Base-by-base conservation (phyloP, 2,888 invertebrate species). In the Diabrotica balteata region DNA sequence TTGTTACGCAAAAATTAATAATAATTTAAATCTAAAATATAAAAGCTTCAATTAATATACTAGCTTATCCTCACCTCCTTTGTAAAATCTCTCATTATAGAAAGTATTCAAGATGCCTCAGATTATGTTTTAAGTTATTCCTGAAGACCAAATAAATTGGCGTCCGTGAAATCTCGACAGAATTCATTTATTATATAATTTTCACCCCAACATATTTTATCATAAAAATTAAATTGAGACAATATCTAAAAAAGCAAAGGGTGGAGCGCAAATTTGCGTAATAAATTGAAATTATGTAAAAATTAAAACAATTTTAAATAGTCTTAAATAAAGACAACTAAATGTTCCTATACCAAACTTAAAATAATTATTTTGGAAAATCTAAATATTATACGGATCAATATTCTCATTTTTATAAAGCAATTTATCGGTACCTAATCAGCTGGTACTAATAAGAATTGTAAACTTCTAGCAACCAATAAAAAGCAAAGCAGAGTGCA, bases 71-170 rank as follows among this genome's bases (percentile, higher is more conserved):
- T 50, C 70, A 32, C 32, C 52, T 17, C 69, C 66, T 68, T 70
- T 65, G 67, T 64, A 64, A 68, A 71, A 66, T 67, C 65, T 67
- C 61, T 62, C 58, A 67, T 62, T 67, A 67, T 64, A 65, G 64
- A 66, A 66, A 63, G 66, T 62, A 62, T 68, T 68, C 61, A 65
- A 68, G 68, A 65, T 65, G 65, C 68, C 65, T 65, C 68, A 65
- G 65, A 68, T 68, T 68, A 62, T 65, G 52, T 68, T 68, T 68
- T 68, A 68, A 68, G 65, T 68, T 68, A 68, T 68, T 68, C 68
- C 62, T 68, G 65, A 54, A 62, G 65, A 62, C 62, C 62, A 68
- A 65, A 68, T 68, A 68, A 68, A 68, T 65, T 68, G 64, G 64
- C 53, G 68, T 59, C 64, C 57, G 61, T 62, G 51, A 60, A 65